A percentile compares a stretch with the other conserved stretches of the same genome.
Conservation (phyloP, 2,888 invertebrate species). For the Beris chalybata region DNA sequence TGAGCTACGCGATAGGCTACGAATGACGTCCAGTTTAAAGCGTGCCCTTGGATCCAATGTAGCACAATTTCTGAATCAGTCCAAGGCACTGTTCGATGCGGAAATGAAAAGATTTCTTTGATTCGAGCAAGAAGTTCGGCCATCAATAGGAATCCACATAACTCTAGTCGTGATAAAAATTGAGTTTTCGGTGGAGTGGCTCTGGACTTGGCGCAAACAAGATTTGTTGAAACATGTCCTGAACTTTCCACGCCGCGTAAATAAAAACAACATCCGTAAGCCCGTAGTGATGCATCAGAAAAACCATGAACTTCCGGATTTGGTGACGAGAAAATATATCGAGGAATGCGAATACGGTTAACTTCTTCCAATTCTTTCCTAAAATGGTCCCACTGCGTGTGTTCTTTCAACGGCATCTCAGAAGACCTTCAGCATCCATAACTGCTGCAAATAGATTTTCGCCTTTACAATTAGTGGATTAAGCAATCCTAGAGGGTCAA, state of each 20-base stretch:
- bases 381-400: conserved; percentile 2
- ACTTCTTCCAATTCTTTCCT: no score
- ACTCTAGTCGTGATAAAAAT: no score
- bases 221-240: neutral
- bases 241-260: neutral
- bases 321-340: neutral
- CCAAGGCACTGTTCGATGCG: neutral
- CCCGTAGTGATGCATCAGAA: neutral
- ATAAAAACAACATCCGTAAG: neutral
- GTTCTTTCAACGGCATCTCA: neutral
- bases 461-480: neutral
- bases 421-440: neutral
- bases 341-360: no score
- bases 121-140: neutral
- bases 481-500: neutral
- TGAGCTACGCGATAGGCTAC: neutral
- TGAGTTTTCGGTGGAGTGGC: no score
- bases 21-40: neutral
- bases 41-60: neutral
- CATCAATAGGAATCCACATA: no score
- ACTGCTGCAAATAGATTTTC: neutral
- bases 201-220: no score
- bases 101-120: neutral
- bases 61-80: neutral
- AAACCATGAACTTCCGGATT: neutral